Evolutionary conservation across 2,113 vertebrate genomes (phyloP).

Genomic region (Podiceps cristatus): DNA sequence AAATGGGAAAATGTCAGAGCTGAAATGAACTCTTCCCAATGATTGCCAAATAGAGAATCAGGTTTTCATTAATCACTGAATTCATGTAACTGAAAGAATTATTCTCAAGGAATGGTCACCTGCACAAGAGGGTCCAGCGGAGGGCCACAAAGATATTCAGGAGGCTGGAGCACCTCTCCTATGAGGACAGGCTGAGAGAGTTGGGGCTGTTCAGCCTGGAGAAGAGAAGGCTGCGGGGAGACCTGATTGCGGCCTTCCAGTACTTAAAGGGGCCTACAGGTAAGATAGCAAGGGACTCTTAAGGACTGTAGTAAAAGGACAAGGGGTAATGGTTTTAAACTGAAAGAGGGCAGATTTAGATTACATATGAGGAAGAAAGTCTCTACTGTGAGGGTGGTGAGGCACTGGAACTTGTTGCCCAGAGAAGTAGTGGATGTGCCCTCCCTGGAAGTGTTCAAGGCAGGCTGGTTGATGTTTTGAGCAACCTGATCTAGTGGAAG

Average conservation of each 20-base stretch:
- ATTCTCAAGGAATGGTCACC: neutral
- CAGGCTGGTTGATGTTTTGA: neutral
- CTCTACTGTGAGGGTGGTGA: neutral
- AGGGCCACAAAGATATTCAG: neutral
- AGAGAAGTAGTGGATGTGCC: neutral
- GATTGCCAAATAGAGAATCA: neutral
- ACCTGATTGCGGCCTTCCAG: neutral
- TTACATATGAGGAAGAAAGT: neutral
- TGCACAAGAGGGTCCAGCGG: fast-evolving
- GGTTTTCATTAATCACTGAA: neutral
- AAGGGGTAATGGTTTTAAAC: neutral
- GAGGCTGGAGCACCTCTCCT: fast-evolving
- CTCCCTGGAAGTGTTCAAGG: neutral
- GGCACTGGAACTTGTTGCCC: neutral
- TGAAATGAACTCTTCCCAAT: neutral
- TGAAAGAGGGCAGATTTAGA: neutral
- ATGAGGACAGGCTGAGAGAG: neutral
- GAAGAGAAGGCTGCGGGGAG: neutral
- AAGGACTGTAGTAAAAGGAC: neutral
- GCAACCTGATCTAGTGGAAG: neutral
- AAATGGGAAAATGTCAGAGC: neutral
- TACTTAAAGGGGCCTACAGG: neutral
- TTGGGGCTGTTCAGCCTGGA: neutral
- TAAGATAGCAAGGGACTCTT: neutral
- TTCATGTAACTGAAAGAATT: neutral